These are phyloP conservation scores for Rhynchotus rufescens DNA, from an alignment of 2,797 vertebrate genomes.

Conservation along the genomic window DNA sequence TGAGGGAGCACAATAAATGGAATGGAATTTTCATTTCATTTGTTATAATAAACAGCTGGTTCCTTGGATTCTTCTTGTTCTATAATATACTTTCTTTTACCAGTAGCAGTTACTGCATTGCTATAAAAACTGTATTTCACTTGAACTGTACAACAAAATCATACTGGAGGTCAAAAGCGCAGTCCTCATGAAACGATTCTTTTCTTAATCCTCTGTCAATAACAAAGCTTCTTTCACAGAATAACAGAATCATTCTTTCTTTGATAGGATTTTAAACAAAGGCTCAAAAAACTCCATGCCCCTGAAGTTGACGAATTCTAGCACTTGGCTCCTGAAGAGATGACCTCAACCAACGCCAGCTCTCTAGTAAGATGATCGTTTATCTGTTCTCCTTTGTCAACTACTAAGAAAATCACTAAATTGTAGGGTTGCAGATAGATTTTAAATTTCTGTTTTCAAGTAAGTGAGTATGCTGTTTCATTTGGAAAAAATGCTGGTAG, in stretches of 20 bases:
- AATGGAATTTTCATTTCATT: conserved; percentile 49
- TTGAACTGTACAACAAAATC: background rate
- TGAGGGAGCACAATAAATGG: conserved; percentile 21
- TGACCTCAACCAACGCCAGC: background rate
- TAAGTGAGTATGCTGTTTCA: background rate
- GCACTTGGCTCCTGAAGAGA: background rate
- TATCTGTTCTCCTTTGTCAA: background rate
- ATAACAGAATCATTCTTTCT: too few relatives aligned
- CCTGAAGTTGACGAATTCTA: background rate
- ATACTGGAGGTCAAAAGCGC: background rate
- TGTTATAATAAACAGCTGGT: background rate
- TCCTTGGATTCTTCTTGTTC: background rate
- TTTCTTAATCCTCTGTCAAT: background rate
- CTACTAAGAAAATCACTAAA: background rate
- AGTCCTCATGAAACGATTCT: background rate
- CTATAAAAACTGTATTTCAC: background rate
- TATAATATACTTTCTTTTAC: conserved; percentile 8
- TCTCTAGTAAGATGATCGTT: background rate
- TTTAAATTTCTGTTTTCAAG: background rate
- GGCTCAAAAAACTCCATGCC: background rate
- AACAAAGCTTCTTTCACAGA: background rate
- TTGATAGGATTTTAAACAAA: background rate
- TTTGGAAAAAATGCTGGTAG: background rate
- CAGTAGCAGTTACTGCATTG: background rate
- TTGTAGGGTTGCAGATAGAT: background rate